Conservation (phyloP, 2,113 vertebrate species). For the Tragelaphus imberbis region DNA sequence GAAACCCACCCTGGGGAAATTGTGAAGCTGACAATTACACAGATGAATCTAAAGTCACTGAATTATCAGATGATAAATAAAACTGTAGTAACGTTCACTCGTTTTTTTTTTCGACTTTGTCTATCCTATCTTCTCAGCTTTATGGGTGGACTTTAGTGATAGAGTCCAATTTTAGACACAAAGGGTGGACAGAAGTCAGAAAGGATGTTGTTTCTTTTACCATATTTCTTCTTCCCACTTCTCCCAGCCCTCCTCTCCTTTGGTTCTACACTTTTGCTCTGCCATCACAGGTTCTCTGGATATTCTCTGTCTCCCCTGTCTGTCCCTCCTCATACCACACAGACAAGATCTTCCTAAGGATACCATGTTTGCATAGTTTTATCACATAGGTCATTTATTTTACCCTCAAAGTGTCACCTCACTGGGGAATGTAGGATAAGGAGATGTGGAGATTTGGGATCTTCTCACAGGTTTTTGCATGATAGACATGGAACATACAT, state of each 20-base stretch:
- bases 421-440: neutral
- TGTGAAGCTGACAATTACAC: neutral
- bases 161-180: neutral
- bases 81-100: neutral
- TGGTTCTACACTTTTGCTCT: rapidly evolving
- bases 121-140: neutral
- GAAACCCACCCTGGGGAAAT: neutral
- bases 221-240: rapidly evolving
- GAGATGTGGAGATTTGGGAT: neutral
- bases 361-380: neutral
- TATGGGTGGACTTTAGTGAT: neutral
- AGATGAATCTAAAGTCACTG: neutral
- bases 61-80: neutral
- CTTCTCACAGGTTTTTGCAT: neutral
- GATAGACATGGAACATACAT: neutral
- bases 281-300: neutral
- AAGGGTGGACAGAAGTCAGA: neutral
- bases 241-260: rapidly evolving
- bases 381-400: neutral
- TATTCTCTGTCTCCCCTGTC: neutral
- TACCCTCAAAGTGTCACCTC: neutral
- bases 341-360: neutral
- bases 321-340: neutral
- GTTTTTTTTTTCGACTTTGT: neutral
- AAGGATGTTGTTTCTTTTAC: neutral